These are phyloP conservation scores for Phocides pigmalion DNA, from an alignment of 1,140 invertebrate species.

Conservation along the genomic window DNA sequence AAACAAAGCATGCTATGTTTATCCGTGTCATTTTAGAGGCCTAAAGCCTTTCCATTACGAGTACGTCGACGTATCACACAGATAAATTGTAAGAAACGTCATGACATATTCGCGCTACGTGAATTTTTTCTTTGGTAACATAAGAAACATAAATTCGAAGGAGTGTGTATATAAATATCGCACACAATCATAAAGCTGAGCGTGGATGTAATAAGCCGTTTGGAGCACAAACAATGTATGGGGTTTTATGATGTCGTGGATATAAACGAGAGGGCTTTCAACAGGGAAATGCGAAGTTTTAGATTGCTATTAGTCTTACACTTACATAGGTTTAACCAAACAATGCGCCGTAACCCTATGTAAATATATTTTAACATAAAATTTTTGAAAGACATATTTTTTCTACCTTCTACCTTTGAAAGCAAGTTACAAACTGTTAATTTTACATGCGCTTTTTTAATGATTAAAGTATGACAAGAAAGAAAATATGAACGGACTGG, in stretches of 20 bases:
- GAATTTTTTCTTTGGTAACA: constrained; percentile 4
- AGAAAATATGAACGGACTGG: too few relatives aligned
- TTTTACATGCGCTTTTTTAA: too few relatives aligned
- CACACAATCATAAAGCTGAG: constrained; percentile 18
- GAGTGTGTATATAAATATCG: constrained; percentile 15
- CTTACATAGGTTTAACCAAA: too few relatives aligned
- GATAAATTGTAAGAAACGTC: constrained; percentile 8
- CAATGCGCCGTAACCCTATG: too few relatives aligned
- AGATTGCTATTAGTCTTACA: too few relatives aligned
- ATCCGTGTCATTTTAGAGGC: constrained; percentile 8
- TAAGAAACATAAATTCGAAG: constrained; percentile 2
- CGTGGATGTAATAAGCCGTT: constrained; percentile 11
- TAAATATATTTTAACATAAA: too few relatives aligned
- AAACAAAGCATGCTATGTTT: neutral
- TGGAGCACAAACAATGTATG: constrained; percentile 9
- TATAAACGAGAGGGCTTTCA: constrained; percentile 5
- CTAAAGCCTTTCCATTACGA: constrained; percentile 3
- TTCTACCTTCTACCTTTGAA: too few relatives aligned
- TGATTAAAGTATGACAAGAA: too few relatives aligned
- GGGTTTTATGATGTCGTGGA: constrained; percentile 12
- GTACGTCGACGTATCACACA: neutral
- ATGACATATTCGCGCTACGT: constrained; percentile 1
- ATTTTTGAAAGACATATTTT: too few relatives aligned
- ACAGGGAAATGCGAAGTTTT: neutral
- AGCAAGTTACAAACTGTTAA: too few relatives aligned